Percentiles rank a stretch among this genome's conserved stretches.
phyloP scores from a whole-genome alignment of 2,888 invertebrate genomes.

The Cyaniris semiargus region DNA sequence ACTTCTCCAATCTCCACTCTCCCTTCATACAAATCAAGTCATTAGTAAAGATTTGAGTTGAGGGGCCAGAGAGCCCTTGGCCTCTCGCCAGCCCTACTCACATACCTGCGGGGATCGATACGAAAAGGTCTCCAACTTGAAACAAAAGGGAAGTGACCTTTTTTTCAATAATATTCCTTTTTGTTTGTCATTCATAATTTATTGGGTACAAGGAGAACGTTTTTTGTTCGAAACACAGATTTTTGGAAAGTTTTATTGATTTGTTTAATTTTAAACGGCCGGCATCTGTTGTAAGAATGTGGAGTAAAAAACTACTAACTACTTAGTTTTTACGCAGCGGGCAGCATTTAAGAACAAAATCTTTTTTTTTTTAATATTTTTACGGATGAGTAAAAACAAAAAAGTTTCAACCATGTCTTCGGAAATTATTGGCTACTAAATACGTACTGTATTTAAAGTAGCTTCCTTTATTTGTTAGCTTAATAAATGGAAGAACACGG shows the following conservation, averaged over 20 bases:
- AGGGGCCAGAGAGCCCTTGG: background rate
- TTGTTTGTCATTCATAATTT: conserved; percentile 31
- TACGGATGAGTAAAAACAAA: background rate
- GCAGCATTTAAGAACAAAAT: background rate
- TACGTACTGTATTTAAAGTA: too few relatives aligned
- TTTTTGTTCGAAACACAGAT: background rate
- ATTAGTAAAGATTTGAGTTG: background rate
- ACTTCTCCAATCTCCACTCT: background rate
- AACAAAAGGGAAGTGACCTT: conserved; percentile 73
- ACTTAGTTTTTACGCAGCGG: background rate
- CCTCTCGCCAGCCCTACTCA: conserved; percentile 46
- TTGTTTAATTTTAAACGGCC: conserved; percentile 17
- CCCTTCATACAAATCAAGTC: background rate
- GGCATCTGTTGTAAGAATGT: conserved; percentile 9
- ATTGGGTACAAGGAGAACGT: background rate
- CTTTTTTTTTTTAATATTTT: background rate
- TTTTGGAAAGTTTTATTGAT: conserved; percentile 18
- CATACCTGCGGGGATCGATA: conserved; percentile 75
- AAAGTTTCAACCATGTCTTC: background rate
- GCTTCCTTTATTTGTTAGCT: too few relatives aligned
- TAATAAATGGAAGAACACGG: too few relatives aligned
- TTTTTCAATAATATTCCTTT: conserved; percentile 49
- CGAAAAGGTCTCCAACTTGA: conserved; percentile 63
- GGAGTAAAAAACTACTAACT: background rate
- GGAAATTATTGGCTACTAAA: too few relatives aligned